These are phyloP conservation scores for Parascotia fuliginaria DNA, from an alignment of 2,888 invertebrate genomes.

Conservation along the genomic window DNA sequence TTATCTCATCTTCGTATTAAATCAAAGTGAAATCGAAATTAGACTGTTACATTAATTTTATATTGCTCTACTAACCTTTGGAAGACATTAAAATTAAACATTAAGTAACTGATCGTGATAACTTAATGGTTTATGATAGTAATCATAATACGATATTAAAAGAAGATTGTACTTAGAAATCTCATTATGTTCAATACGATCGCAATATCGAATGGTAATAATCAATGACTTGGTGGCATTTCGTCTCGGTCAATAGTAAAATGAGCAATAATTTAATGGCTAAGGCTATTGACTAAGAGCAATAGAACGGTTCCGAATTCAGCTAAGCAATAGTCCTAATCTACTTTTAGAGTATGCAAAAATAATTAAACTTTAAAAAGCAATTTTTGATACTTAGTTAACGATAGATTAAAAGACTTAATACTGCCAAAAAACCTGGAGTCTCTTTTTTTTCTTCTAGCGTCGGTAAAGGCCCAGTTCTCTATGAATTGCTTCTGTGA, in stretches of 20 bases:
- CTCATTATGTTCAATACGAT: neutral
- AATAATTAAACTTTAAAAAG: too few species aligned
- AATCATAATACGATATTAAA: constrained; percentile 3
- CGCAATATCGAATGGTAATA: neutral
- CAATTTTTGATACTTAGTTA: too few species aligned
- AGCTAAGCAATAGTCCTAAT: neutral
- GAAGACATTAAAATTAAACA: constrained; percentile 9
- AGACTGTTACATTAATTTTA: constrained; percentile 4
- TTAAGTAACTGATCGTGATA: constrained; percentile 34
- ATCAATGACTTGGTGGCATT: neutral
- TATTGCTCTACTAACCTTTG: constrained; percentile 33
- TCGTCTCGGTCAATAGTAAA: neutral
- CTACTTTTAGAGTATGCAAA: too few species aligned
- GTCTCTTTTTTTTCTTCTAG: too few species aligned
- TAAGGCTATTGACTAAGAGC: neutral
- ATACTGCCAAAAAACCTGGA: too few species aligned
- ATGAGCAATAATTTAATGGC: neutral
- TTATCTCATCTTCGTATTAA: neutral
- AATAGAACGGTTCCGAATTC: neutral
- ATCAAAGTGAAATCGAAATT: constrained; percentile 7
- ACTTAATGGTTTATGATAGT: constrained; percentile 14
- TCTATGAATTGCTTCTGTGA: too few species aligned
- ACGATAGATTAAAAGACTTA: too few species aligned
- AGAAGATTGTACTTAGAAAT: neutral
- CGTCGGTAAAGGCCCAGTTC: too few species aligned